Base-by-base conservation (phyloP, 2,113 vertebrate genomes). In the Willisornis vidua region DNA sequence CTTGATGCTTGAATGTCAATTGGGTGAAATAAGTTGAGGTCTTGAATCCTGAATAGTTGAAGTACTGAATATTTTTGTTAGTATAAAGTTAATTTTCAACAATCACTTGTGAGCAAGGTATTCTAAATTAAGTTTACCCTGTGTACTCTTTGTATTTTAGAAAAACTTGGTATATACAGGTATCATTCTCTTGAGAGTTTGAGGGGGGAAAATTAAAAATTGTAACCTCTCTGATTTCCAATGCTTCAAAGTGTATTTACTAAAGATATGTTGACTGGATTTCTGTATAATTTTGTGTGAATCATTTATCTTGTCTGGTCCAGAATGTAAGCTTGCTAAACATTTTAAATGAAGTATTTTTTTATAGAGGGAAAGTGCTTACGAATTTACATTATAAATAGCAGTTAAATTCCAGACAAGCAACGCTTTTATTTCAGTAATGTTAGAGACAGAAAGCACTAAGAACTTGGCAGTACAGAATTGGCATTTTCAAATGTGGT, bases 271-370 rank as follows among this genome's bases (percentile, higher is more conserved):
- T 90, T 81, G 68, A 63, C 89, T 95, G 65, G 12, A 59, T 96
- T 95, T 92, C 57, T 41, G 58, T 89, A 61, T 89, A 93, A 93
- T 92, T 93, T 95, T 90, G 35, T 74, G 67, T 55, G 79, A 90
- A 71, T 89, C 76, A 92, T 90, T 97, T 96, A 92, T 92, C 92
- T 95, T 89, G 68, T 92, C 70, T 90, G 65, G 76, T 88, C 80
- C 95, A 97, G 95, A 93, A 94, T 84, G 52, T 63, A 90, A 95
- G 90, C 76, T 90, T 90, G 65, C 39, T 94, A 81, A 92, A 90
- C 43, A 48, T 37, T 86, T 35, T 86, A 90, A 97, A 92, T 89
- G 55, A 90, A 76, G 84, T 5, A 77, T 51, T 89, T 90, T 92
- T 90, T 83, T 25, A 37, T 14, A 55, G 28, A 14, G 7, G 12